Conservation (phyloP, 2,888 invertebrate species). For the Baccha elongata region DNA sequence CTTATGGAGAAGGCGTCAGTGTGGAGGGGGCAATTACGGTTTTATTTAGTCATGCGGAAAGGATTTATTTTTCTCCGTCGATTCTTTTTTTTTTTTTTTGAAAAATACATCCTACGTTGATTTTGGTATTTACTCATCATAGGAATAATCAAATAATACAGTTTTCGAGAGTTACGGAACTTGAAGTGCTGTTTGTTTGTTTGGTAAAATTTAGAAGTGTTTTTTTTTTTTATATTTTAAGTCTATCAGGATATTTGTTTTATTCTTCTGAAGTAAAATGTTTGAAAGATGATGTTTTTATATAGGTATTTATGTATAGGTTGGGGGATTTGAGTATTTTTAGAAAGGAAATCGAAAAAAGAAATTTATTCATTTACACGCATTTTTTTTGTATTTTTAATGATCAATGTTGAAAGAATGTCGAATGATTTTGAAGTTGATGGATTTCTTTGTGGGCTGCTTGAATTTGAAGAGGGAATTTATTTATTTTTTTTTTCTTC, state of each 20-base stretch:
- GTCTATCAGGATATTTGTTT: background rate
- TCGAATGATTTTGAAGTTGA: constrained; percentile 43
- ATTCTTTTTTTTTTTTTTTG: background rate
- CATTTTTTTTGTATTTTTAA: constrained; percentile 26
- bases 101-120: constrained; percentile 7
- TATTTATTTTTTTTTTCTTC: background rate
- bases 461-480: background rate
- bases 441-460: constrained; percentile 11
- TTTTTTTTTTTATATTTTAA: background rate
- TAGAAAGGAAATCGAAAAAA: constrained; percentile 23
- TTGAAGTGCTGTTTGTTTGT: constrained; percentile 57
- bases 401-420: constrained; percentile 44
- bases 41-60: constrained; percentile 61
- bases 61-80: constrained; percentile 22
- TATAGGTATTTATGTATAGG: too few relatives aligned
- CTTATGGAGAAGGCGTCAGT: background rate
- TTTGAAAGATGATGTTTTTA: constrained; percentile 34
- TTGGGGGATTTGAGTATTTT: constrained; percentile 34
- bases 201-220: constrained; percentile 44
- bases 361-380: constrained; percentile 54
- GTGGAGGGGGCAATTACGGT: constrained; percentile 25
- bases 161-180: constrained; percentile 49
- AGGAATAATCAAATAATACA: constrained; percentile 48
- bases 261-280: constrained; percentile 31
- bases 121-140: constrained; percentile 37